Evolutionary conservation across 2,888 invertebrate genomes (phyloP).

Genomic region (Oxytorus armatus): DNA sequence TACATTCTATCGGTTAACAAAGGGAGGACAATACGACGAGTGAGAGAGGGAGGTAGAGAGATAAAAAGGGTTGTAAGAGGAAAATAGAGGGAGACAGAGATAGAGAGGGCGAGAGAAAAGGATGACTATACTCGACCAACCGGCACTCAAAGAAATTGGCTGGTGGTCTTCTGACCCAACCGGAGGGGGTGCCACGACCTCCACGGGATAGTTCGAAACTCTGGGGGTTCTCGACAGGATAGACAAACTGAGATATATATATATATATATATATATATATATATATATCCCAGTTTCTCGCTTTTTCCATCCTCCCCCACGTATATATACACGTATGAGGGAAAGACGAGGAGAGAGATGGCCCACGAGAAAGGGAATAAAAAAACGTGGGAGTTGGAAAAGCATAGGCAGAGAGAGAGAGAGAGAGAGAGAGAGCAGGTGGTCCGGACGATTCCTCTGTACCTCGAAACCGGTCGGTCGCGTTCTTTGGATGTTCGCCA

Average conservation of each 20-base stretch:
- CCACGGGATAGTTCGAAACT: slow-evolving; percentile 78
- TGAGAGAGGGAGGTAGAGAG: slow-evolving; percentile 33
- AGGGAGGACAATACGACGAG: slow-evolving; percentile 60
- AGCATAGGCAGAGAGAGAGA: slow-evolving; percentile 22
- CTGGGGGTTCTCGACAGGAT: slow-evolving; percentile 60
- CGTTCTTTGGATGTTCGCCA: slow-evolving; percentile 60
- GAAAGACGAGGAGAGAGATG: slow-evolving; percentile 32
- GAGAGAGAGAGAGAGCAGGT: slow-evolving; percentile 42
- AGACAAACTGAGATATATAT: slow-evolving; percentile 39
- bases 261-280: background rate
- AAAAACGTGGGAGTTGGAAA: slow-evolving; percentile 28
- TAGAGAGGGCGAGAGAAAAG: too few relatives aligned
- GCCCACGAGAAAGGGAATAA: slow-evolving; percentile 28
- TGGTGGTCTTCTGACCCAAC: slow-evolving; percentile 79
- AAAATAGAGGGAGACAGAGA: slow-evolving; percentile 2
- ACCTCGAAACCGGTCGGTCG: slow-evolving; percentile 47
- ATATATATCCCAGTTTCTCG: slow-evolving; percentile 5
- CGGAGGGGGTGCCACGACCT: slow-evolving; percentile 73
- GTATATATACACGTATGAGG: slow-evolving; percentile 9
- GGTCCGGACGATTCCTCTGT: slow-evolving; percentile 40
- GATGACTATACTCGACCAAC: slow-evolving; percentile 68
- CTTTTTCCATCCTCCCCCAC: slow-evolving; percentile 8
- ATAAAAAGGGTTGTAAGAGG: background rate
- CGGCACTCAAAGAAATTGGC: slow-evolving; percentile 83
- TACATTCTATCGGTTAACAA: slow-evolving; percentile 61